Conservation (phyloP, 2,113 vertebrate genomes). For the Passer domesticus region DNA sequence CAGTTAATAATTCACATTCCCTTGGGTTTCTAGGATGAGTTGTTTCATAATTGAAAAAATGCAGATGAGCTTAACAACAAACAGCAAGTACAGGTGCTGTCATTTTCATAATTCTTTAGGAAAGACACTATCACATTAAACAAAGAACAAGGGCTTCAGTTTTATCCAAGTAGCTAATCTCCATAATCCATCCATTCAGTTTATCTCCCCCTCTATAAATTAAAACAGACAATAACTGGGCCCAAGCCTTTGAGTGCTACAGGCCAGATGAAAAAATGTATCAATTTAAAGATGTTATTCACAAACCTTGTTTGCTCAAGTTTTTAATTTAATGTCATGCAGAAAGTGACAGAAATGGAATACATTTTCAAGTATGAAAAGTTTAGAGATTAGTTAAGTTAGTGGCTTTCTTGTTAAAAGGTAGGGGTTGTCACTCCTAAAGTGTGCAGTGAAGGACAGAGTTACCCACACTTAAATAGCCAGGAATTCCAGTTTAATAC, state of each 20-base stretch:
- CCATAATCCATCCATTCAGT: not conserved
- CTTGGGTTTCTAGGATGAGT: slow-evolving; percentile 22
- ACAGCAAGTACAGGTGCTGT: not conserved
- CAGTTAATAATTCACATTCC: slow-evolving; percentile 36
- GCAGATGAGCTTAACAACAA: slow-evolving; percentile 56
- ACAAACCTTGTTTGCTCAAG: not conserved
- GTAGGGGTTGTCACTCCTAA: not conserved
- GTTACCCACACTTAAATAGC: not conserved
- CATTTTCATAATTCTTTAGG: not conserved
- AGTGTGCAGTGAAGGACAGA: not conserved
- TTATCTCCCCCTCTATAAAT: not conserved
- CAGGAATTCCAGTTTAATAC: not conserved
- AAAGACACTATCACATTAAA: not conserved
- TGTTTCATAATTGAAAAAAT: slow-evolving; percentile 61
- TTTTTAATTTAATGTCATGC: not conserved
- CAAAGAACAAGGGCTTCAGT: not conserved
- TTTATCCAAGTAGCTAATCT: slow-evolving; percentile 7
- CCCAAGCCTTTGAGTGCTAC: not conserved
- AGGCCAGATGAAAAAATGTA: not conserved
- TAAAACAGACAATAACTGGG: not conserved
- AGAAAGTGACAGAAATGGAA: not conserved
- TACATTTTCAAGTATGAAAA: not conserved
- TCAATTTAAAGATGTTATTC: not conserved
- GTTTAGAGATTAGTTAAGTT: not conserved
- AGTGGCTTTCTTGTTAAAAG: not conserved